A percentile compares a stretch with the other conserved stretches of the same genome.
phyloP scores from a whole-genome alignment of 2,113 vertebrate genomes.

The Mesembrinibis cayennensis region DNA sequence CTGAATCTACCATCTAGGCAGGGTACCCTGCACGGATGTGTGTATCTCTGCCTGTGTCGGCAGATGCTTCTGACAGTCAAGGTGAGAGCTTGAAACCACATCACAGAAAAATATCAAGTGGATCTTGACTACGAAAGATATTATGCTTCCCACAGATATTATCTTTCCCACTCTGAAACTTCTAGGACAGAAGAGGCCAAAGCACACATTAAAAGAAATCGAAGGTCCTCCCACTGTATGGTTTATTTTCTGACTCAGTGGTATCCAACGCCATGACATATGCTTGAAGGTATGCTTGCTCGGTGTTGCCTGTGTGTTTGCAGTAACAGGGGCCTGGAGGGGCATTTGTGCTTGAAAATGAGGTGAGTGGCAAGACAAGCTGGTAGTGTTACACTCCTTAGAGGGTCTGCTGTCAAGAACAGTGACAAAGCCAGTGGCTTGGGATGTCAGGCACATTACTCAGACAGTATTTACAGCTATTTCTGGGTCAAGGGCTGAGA shows the following conservation, averaged over 20 bases:
- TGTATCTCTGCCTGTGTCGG: neutral
- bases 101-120: rapidly evolving
- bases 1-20: neutral
- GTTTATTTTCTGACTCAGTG: neutral
- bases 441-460: neutral
- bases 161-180: neutral
- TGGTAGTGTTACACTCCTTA: neutral
- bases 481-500: conserved; percentile 2
- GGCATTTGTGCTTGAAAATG: neutral
- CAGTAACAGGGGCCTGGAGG: neutral
- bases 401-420: neutral
- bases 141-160: neutral
- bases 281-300: neutral
- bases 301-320: neutral
- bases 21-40: neutral
- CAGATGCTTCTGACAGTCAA: neutral
- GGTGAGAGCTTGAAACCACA: neutral
- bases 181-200: neutral
- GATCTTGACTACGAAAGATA: neutral
- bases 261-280: neutral
- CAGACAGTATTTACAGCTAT: neutral
- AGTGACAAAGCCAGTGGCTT: neutral
- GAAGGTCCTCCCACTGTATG: neutral
- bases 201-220: neutral
- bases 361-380: neutral